Base-by-base conservation (phyloP, 1,140 invertebrate species). In the Bursaphelenchus mucronatus region DNA sequence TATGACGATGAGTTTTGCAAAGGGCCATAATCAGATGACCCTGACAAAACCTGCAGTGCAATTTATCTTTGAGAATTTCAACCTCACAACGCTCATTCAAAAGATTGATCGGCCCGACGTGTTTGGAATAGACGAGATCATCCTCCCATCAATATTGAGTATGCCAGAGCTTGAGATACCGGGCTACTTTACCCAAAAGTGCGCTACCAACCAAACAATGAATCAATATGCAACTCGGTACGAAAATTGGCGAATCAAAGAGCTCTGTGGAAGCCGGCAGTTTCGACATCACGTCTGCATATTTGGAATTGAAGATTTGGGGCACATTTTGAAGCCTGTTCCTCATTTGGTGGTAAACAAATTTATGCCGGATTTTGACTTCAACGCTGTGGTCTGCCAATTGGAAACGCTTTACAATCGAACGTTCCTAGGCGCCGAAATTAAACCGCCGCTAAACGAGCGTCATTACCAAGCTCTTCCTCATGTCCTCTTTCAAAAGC, bases 301-400 rank as follows among this genome's bases (percentile, higher is more conserved):
- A 11, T 70, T 58, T 43, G 68, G 68, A 9, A 39, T 61, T 10
- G 68, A 70, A 45, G 68, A 70, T 53, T 46, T 70, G 52, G 8
- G 11, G 10, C 66, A 59, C 45, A n/a, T 68, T 10, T 8, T 13
- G 9, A 43, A 43, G 2, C 43, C 43, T 13, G 15, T 52, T 5
- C 63, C 73, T 8, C 62, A 47, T n/a, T 49, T 71, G 45, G 62
- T 63, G 43, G 11, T 56, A 5, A 71, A 71, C 53, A 71, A 71
- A 68, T 55, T 71, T 64, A 67, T 71, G 64, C 54, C 64, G 19
- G 39, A 54, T 8, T 71, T 68, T 43, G 69, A 71, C 30, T 71
- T 51, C 47, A 70, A 55, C 51, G 69, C 70, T 7, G 53, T 70
- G 44, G 40, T 47, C 41, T 70, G 69, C 43, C 63, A 61, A 55